phyloP scores from a whole-genome alignment of 2,888 invertebrate species.

The Scaptodrosophila latifasciaeformis region DNA sequence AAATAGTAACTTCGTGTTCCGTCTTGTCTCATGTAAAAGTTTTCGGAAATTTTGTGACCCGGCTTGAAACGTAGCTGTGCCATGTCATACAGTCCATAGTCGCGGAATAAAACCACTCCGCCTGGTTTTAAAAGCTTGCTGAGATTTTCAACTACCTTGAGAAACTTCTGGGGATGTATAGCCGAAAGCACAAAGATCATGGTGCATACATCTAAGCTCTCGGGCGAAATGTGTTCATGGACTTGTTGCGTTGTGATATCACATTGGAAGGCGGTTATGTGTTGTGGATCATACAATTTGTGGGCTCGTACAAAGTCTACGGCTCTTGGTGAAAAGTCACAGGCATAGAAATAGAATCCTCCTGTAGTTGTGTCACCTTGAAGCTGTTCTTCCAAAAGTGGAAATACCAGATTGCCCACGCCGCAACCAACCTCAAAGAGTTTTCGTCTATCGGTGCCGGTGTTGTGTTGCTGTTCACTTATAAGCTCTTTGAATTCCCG shows the following conservation, averaged over 20 bases:
- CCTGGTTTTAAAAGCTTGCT: slow-evolving; percentile 81
- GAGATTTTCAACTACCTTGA: slow-evolving; percentile 80
- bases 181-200: slow-evolving; percentile 97
- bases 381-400: slow-evolving; percentile 85
- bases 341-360: slow-evolving; percentile 86
- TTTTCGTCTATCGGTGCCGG: slow-evolving; percentile 64
- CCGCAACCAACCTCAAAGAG: slow-evolving; percentile 91
- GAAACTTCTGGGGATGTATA: slow-evolving; percentile 90
- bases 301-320: slow-evolving; percentile 87
- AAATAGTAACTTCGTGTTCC: slow-evolving; percentile 94
- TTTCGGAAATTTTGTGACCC: slow-evolving; percentile 92
- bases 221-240: slow-evolving; percentile 75
- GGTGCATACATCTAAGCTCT: slow-evolving; percentile 86
- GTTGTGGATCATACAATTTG: slow-evolving; percentile 79
- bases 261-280: slow-evolving; percentile 86
- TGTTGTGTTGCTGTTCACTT: slow-evolving; percentile 70
- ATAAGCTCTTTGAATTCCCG: slow-evolving; percentile 92
- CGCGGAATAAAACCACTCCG: slow-evolving; percentile 90
- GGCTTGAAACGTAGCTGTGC: slow-evolving; percentile 95
- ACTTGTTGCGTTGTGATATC: slow-evolving; percentile 87
- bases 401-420: slow-evolving; percentile 97
- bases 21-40: slow-evolving; percentile 97
- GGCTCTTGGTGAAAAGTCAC: slow-evolving; percentile 95
- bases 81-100: slow-evolving; percentile 97
- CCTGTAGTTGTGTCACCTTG: slow-evolving; percentile 51